Evolutionary conservation across 2,797 vertebrate genomes (phyloP).

Genomic region (Crypturellus tataupa): DNA sequence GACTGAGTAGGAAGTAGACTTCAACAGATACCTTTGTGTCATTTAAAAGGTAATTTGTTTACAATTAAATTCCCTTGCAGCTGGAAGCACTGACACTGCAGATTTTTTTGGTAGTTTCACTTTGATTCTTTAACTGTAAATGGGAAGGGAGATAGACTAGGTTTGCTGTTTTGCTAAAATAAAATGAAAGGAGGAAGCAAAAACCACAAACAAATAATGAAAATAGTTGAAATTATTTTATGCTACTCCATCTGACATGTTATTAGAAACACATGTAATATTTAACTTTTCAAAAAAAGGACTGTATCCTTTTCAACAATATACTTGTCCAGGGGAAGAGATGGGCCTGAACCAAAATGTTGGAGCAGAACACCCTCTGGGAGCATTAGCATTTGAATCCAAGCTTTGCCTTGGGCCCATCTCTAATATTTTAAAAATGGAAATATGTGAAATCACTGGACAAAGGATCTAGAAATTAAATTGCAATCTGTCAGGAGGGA

Average conservation of each 20-base stretch:
- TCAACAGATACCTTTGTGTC: constrained; percentile 1
- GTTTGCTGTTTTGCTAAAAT: constrained; percentile 43
- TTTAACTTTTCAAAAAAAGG: constrained; percentile 51
- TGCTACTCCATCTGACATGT: constrained; percentile 55
- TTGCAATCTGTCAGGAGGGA: constrained; percentile 40
- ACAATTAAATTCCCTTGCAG: neutral
- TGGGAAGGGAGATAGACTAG: constrained; percentile 4
- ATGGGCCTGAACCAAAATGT: constrained; percentile 51
- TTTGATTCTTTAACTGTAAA: constrained; percentile 23
- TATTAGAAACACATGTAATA: constrained; percentile 64
- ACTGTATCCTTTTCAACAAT: constrained; percentile 46
- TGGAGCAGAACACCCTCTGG: constrained; percentile 35
- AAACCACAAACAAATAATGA: constrained; percentile 64
- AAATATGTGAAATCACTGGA: constrained; percentile 1
- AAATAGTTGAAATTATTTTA: constrained; percentile 66
- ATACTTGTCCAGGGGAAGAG: constrained; percentile 35
- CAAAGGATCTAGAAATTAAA: constrained; percentile 31
- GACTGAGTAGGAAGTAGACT: neutral
- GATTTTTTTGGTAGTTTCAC: neutral
- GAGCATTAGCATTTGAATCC: constrained; percentile 7
- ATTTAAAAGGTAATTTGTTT: neutral
- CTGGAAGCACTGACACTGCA: constrained; percentile 3
- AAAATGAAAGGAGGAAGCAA: constrained; percentile 64
- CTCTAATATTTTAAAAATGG: neutral
- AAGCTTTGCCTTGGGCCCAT: constrained; percentile 27